These are phyloP conservation scores for Andrena bucephala DNA, from an alignment of 2,888 invertebrate genomes.

Conservation along the genomic window DNA sequence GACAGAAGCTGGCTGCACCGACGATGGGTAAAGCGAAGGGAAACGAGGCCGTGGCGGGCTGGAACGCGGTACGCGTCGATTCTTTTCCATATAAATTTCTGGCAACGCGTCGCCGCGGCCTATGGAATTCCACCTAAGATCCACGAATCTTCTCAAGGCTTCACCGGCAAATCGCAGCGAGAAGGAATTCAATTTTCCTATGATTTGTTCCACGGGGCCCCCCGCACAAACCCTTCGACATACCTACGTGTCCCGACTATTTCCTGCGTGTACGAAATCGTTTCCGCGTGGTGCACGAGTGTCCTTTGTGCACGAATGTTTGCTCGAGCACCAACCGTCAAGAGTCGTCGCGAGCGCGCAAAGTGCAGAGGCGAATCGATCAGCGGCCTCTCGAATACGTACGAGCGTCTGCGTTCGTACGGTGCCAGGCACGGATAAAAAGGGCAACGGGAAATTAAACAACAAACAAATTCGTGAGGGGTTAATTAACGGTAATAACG, in stretches of 20 bases:
- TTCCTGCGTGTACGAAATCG: conserved; percentile 24
- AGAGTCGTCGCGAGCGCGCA: neutral
- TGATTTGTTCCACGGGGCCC: conserved; percentile 36
- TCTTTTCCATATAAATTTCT: conserved; percentile 13
- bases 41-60: too few relatives aligned
- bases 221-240: conserved; percentile 15
- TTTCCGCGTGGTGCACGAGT: conserved; percentile 10
- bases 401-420: neutral
- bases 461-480: conserved; percentile 5
- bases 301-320: conserved; percentile 10
- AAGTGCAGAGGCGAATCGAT: conserved; percentile 29
- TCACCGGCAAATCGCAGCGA: neutral
- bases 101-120: neutral
- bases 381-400: conserved; percentile 7
- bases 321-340: conserved; percentile 3
- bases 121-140: neutral
- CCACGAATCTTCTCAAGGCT: neutral
- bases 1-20: neutral
- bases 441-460: neutral
- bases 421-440: neutral
- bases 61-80: neutral
- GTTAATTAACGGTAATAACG: conserved; percentile 27
- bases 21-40: neutral
- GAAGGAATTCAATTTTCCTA: conserved; percentile 41
- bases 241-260: conserved; percentile 21